Conservation (phyloP, 2,797 vertebrate species). For the Hydrocynus forskahlii region DNA sequence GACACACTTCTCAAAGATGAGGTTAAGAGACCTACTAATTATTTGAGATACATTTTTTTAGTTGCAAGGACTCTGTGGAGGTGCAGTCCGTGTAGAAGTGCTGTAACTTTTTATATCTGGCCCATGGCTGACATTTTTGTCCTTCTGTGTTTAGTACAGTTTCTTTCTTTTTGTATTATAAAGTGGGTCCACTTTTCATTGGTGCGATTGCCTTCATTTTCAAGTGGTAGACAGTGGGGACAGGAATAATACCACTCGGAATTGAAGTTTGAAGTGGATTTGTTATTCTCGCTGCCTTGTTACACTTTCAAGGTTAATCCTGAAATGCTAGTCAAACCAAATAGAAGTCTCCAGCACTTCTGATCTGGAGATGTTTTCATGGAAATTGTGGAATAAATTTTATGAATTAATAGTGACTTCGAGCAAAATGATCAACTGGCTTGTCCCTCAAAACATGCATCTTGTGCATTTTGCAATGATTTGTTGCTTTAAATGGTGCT, state of each 20-base stretch:
- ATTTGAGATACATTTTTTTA: constrained; percentile 24
- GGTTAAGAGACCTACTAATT: constrained; percentile 53
- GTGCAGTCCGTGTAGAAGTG: not conserved
- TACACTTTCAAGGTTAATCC: constrained; percentile 78
- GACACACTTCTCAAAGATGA: constrained; percentile 25
- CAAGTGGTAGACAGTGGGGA: constrained; percentile 56
- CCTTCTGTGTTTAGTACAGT: constrained; percentile 32
- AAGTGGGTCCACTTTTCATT: constrained; percentile 59
- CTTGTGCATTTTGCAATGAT: constrained; percentile 38
- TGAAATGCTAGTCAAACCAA: constrained; percentile 63
- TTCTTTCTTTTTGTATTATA: constrained; percentile 26
- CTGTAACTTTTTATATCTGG: constrained; percentile 25
- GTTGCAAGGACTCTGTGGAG: constrained; percentile 25
- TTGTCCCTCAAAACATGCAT: constrained; percentile 37
- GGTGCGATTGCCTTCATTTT: constrained; percentile 66
- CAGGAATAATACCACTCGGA: constrained; percentile 71
- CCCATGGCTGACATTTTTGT: constrained; percentile 36
- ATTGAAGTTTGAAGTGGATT: constrained; percentile 76
- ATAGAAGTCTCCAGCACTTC: constrained; percentile 45
- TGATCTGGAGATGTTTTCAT: constrained; percentile 65
- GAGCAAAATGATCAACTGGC: constrained; percentile 52
- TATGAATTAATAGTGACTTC: constrained; percentile 64
- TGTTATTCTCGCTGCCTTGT: constrained; percentile 57
- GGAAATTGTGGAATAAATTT: constrained; percentile 64
- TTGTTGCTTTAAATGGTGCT: constrained; percentile 52